Percentiles rank a stretch among this genome's conserved stretches.
Evolutionary conservation across 2,113 vertebrate genomes (phyloP).

Genomic region (Labrus mixtus): DNA sequence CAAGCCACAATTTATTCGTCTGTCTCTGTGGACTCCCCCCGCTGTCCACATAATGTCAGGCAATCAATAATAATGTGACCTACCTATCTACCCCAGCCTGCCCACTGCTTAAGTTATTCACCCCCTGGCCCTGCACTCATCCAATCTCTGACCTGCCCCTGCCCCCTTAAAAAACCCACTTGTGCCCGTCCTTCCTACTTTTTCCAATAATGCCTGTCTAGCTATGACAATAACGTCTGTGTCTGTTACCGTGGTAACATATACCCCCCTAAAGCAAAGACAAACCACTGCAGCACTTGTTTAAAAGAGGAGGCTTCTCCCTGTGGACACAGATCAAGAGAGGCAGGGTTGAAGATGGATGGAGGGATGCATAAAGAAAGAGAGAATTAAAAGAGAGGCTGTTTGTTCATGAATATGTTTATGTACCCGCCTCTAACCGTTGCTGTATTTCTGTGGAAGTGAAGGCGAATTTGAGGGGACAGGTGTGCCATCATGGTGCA

Average conservation of each 20-base stretch:
- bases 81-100: slow-evolving; percentile 48
- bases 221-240: slow-evolving; percentile 71
- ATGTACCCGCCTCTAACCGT: not conserved
- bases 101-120: slow-evolving; percentile 71
- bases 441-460: slow-evolving; percentile 43
- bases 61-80: slow-evolving; percentile 79
- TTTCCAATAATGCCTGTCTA: slow-evolving; percentile 74
- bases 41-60: slow-evolving; percentile 74
- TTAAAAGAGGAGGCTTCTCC: slow-evolving; percentile 20
- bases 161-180: slow-evolving; percentile 40
- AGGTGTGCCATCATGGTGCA: slow-evolving; percentile 77
- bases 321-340: slow-evolving; percentile 46
- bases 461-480: slow-evolving; percentile 64
- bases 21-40: slow-evolving; percentile 66
- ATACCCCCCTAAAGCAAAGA: slow-evolving; percentile 31
- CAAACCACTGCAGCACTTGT: slow-evolving; percentile 27
- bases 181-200: slow-evolving; percentile 41
- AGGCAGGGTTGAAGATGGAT: slow-evolving; percentile 15
- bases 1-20: slow-evolving; percentile 76
- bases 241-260: slow-evolving; percentile 76
- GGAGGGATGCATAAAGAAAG: slow-evolving; percentile 21
- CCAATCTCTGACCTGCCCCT: slow-evolving; percentile 64
- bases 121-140: slow-evolving; percentile 54
- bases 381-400: slow-evolving; percentile 40
- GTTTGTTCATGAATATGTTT: slow-evolving; percentile 65